Percentiles rank a stretch among this genome's conserved stretches.
These are phyloP conservation scores for Conomelus anceps DNA, from an alignment of 2,888 invertebrate species.

Conservation along the genomic window DNA sequence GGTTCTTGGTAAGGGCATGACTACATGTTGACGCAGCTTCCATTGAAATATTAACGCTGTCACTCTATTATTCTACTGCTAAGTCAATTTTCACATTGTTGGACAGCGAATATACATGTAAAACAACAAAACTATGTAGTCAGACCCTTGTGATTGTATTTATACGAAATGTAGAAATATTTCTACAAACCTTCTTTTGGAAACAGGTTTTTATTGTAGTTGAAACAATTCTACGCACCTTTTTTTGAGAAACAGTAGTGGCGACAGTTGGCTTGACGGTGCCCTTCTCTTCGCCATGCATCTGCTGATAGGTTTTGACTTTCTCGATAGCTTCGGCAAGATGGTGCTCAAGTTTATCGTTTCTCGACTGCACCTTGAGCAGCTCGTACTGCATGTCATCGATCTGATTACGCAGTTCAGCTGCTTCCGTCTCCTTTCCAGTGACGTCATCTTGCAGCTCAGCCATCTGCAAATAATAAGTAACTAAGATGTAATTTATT, in stretches of 20 bases:
- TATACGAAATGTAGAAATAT: too few species aligned
- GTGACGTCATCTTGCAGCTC: constrained; percentile 82
- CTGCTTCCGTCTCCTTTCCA: constrained; percentile 88
- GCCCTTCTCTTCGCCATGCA: constrained; percentile 62
- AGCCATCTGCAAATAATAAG: constrained; percentile 51
- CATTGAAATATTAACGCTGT: too few species aligned
- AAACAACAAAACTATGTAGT: too few species aligned
- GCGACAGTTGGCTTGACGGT: constrained; percentile 43
- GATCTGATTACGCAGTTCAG: constrained; percentile 90
- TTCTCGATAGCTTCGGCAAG: constrained; percentile 89
- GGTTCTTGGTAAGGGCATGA: too few species aligned
- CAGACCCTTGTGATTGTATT: too few species aligned
- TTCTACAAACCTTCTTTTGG: too few species aligned
- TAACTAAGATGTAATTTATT: too few species aligned
- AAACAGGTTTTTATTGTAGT: too few species aligned
- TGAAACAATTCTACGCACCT: constrained; percentile 42
- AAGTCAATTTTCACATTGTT: too few species aligned
- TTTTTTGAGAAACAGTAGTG: constrained; percentile 53
- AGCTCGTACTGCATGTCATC: constrained; percentile 93
- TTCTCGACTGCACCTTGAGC: constrained; percentile 76
- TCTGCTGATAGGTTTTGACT: constrained; percentile 74
- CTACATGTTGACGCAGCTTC: too few species aligned
- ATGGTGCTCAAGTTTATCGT: constrained; percentile 88
- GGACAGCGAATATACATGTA: too few species aligned
- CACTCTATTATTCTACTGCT: too few species aligned